Evolutionary conservation across 1,140 invertebrate genomes (phyloP).

Genomic region (Pollicipes pollicipes): DNA sequence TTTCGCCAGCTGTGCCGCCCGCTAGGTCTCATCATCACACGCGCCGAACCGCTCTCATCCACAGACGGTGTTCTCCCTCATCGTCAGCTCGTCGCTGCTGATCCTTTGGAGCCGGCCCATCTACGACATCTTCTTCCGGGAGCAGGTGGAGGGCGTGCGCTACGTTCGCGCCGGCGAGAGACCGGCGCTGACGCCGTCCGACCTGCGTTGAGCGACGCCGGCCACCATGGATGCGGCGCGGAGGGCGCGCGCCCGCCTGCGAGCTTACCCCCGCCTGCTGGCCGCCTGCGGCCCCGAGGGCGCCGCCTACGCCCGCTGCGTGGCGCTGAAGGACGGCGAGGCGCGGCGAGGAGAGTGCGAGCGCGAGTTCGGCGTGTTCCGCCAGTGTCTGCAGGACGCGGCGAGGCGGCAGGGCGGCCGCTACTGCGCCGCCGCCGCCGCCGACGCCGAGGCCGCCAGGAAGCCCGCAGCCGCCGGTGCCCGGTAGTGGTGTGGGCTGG

Average conservation of each 20-base stretch:
- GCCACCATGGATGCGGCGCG: slow-evolving; percentile 52
- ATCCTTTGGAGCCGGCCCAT: background rate
- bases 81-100: background rate
- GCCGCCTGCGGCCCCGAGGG: slow-evolving; percentile 47
- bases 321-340: slow-evolving; percentile 44
- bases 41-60: too few relatives aligned
- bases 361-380: slow-evolving; percentile 53
- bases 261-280: slow-evolving; percentile 50
- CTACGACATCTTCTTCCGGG: background rate
- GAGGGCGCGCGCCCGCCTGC: slow-evolving; percentile 47
- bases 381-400: slow-evolving; percentile 33
- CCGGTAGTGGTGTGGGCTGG: background rate
- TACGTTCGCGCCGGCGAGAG: background rate
- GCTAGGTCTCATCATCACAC: background rate
- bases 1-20: too few relatives aligned
- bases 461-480: background rate
- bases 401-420: slow-evolving; percentile 22
- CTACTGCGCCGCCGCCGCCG: slow-evolving; percentile 18
- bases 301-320: slow-evolving; percentile 52
- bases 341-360: slow-evolving; percentile 50
- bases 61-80: background rate
- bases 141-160: background rate
- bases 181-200: background rate
- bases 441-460: background rate
- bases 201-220: background rate